A percentile compares a stretch with the other conserved stretches of the same genome.
These are phyloP conservation scores for Dryobates pubescens DNA, from an alignment of 2,797 vertebrate genomes.

Conservation along the genomic window DNA sequence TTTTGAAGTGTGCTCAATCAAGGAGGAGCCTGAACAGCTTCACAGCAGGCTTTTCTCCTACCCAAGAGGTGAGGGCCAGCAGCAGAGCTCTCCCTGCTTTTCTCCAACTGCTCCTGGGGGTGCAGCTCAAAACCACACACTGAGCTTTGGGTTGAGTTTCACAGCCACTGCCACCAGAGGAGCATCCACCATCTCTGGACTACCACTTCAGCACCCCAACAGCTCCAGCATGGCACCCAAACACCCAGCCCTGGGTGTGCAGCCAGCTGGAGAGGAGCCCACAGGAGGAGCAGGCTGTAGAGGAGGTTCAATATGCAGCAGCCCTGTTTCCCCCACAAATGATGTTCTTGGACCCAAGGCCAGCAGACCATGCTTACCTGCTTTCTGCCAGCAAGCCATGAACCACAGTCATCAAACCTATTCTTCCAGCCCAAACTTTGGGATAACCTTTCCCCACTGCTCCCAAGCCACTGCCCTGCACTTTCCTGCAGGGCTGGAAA, in stretches of 20 bases:
- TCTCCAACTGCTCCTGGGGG: not conserved
- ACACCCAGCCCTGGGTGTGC: not conserved
- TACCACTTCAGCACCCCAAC: not conserved
- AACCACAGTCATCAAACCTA: not conserved
- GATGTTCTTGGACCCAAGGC: not conserved
- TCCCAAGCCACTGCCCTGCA: not conserved
- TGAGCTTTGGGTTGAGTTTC: not conserved
- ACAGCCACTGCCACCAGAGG: not conserved
- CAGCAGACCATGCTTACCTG: not conserved
- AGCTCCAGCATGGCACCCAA: not conserved
- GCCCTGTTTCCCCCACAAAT: not conserved
- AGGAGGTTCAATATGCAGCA: fast-evolving
- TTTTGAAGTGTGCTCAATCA: not conserved
- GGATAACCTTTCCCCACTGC: not conserved
- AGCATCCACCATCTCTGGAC: not conserved
- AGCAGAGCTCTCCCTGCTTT: not conserved
- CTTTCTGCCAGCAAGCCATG: not conserved
- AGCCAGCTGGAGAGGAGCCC: not conserved
- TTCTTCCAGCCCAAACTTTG: not conserved
- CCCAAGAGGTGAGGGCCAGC: not conserved
- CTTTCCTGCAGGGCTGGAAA: not conserved
- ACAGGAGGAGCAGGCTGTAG: fast-evolving
- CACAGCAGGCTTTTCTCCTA: not conserved
- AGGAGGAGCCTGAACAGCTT: not conserved
- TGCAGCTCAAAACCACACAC: fast-evolving